phyloP scores from a whole-genome alignment of 2,797 vertebrate genomes.

The Lateolabrax maculatus region DNA sequence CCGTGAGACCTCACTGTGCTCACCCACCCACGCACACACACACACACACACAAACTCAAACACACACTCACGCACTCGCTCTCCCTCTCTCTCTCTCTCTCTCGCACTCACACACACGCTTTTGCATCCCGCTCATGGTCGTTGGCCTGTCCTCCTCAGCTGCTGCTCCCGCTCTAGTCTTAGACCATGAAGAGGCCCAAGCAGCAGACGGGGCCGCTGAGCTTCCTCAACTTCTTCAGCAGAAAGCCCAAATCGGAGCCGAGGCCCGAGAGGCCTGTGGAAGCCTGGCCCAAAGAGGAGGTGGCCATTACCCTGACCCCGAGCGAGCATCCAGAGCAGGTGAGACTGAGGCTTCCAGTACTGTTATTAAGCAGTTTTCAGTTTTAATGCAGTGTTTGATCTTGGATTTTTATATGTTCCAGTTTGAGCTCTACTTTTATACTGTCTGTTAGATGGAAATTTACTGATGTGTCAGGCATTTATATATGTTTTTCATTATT shows the following conservation, averaged over 20 bases:
- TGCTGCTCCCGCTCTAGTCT: slow-evolving; percentile 62
- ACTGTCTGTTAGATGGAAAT: neutral
- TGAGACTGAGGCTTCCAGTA: slow-evolving; percentile 49
- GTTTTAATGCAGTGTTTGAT: neutral
- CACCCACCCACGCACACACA: slow-evolving; percentile 33
- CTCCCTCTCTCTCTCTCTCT: neutral
- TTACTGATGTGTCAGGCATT: neutral
- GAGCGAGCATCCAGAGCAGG: slow-evolving; percentile 80
- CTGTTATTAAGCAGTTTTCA: neutral
- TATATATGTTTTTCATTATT: neutral
- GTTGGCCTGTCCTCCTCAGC: slow-evolving; percentile 72
- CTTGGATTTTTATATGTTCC: neutral
- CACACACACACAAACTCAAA: slow-evolving; percentile 8
- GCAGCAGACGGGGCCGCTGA: slow-evolving; percentile 82
- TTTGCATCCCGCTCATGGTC: slow-evolving; percentile 78
- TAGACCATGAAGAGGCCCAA: slow-evolving; percentile 87
- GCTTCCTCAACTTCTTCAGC: slow-evolving; percentile 88
- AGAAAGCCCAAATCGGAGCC: slow-evolving; percentile 86
- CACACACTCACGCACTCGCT: slow-evolving; percentile 24
- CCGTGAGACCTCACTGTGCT: slow-evolving; percentile 66
- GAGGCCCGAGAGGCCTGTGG: slow-evolving; percentile 69
- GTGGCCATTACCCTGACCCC: slow-evolving; percentile 78
- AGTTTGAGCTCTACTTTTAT: slow-evolving; percentile 6
- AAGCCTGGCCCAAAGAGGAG: slow-evolving; percentile 77
- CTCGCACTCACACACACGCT: slow-evolving; percentile 21